phyloP scores from a whole-genome alignment of 1,140 invertebrate genomes.

The Sycobia sp. region DNA sequence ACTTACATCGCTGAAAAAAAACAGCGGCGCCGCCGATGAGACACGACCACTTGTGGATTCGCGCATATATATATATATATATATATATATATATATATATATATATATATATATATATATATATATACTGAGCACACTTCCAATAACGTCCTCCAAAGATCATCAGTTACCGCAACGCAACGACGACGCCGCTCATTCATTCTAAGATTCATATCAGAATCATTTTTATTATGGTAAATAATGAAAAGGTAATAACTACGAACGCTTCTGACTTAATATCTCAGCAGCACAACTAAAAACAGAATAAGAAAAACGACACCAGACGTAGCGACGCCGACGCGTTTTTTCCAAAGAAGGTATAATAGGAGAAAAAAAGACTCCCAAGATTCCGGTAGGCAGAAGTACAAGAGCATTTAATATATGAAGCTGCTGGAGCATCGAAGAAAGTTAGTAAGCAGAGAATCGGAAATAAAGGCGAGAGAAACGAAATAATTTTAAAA shows the following conservation, averaged over 20 bases:
- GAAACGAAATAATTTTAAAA: too few relatives aligned
- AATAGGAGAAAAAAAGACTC: neutral
- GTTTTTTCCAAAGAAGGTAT: conserved; percentile 9
- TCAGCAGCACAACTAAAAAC: neutral
- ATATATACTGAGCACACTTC: neutral
- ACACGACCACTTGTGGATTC: conserved; percentile 56
- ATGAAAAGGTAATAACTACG: neutral
- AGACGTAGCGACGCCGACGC: conserved; percentile 14
- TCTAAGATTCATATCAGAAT: neutral
- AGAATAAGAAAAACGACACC: conserved; percentile 8
- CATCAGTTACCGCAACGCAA: neutral
- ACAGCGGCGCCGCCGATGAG: conserved; percentile 24
- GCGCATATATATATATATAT: too few relatives aligned
- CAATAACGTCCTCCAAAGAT: neutral
- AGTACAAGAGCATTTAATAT: neutral
- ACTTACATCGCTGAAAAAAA: too few relatives aligned
- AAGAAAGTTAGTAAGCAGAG: conserved; percentile 26
- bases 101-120: too few relatives aligned
- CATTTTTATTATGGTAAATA: neutral
- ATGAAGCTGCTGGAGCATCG: neutral
- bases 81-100: too few relatives aligned
- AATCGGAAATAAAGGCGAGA: too few relatives aligned
- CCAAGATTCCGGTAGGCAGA: neutral
- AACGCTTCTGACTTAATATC: neutral
- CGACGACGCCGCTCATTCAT: neutral